These are phyloP conservation scores for Tyria jacobaeae DNA, from an alignment of 2,888 invertebrate species.

Conservation along the genomic window DNA sequence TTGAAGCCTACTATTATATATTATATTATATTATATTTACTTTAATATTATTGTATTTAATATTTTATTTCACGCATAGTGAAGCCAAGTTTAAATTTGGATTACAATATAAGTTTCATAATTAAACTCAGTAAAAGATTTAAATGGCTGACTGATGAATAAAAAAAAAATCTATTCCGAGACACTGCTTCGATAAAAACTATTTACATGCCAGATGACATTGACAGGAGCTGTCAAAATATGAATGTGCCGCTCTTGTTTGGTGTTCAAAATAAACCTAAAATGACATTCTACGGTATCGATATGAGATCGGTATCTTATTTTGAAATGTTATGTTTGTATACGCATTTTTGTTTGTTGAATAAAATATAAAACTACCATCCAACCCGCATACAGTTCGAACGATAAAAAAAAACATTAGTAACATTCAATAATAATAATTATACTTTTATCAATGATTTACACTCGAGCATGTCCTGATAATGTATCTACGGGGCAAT, in stretches of 20 bases:
- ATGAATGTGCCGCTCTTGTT: slow-evolving; percentile 64
- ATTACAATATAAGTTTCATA: too few relatives aligned
- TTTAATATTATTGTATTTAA: not conserved
- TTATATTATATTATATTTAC: too few relatives aligned
- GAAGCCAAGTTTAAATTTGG: too few relatives aligned
- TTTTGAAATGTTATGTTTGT: slow-evolving; percentile 14
- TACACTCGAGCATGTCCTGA: slow-evolving; percentile 58
- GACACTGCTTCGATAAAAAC: slow-evolving; percentile 9
- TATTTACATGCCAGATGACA: slow-evolving; percentile 55
- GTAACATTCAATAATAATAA: slow-evolving; percentile 34
- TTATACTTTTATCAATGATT: slow-evolving; percentile 57
- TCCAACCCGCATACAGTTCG: slow-evolving; percentile 9
- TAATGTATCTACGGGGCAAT: slow-evolving; percentile 64
- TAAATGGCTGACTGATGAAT: not conserved
- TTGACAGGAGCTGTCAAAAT: slow-evolving; percentile 77
- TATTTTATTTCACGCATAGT: too few relatives aligned
- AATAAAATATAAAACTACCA: not conserved
- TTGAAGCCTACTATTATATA: not conserved
- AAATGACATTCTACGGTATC: slow-evolving; percentile 43
- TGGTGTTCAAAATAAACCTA: slow-evolving; percentile 47
- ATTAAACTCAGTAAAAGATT: too few relatives aligned
- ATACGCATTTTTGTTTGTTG: not conserved
- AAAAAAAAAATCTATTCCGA: not conserved
- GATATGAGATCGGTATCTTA: slow-evolving; percentile 40
- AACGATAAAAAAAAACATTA: slow-evolving; percentile 29